These are phyloP conservation scores for Myotis planiceps DNA, from an alignment of 2,797 vertebrate species.

Conservation along the genomic window DNA sequence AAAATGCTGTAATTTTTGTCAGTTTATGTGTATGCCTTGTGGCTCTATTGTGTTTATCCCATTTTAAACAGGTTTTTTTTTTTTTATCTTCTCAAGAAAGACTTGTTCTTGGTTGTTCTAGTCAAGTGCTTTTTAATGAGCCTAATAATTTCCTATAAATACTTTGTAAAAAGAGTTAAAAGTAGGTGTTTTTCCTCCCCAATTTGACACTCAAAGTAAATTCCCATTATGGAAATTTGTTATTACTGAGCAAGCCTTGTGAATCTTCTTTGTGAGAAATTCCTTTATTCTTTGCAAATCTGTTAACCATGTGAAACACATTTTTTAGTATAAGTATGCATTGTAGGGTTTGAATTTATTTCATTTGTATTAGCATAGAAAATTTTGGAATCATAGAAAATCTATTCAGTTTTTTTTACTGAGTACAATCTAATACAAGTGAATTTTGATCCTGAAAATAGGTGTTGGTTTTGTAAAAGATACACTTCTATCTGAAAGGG, in stretches of 20 bases:
- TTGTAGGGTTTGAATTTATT: conserved; percentile 78
- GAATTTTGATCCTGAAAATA: conserved; percentile 75
- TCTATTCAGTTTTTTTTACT: conserved; percentile 69
- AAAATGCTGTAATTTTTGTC: conserved; percentile 58
- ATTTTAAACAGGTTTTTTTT: conserved; percentile 70
- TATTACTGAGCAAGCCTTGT: conserved; percentile 66
- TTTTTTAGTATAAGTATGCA: conserved; percentile 57
- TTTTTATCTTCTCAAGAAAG: conserved; percentile 68
- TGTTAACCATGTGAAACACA: conserved; percentile 60
- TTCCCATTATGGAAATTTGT: conserved; percentile 74
- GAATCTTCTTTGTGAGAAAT: conserved; percentile 66
- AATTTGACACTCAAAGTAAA: conserved; percentile 60
- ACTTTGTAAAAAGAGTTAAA: conserved; percentile 61
- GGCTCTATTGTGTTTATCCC: conserved; percentile 59
- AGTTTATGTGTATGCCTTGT: conserved; percentile 58
- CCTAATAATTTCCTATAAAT: conserved; percentile 34
- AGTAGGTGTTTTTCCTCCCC: conserved; percentile 2
- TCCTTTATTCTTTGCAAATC: conserved; percentile 70
- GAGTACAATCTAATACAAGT: conserved; percentile 65
- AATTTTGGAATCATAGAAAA: conserved; percentile 76
- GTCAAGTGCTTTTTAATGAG: conserved; percentile 59
- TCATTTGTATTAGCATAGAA: conserved; percentile 65
- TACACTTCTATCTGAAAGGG: conserved; percentile 70
- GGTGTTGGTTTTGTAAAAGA: conserved; percentile 55
- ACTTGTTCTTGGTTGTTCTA: conserved; percentile 64